A percentile compares a stretch with the other conserved stretches of the same genome.
Conservation (phyloP, 2,797 vertebrate genomes). For the Typhlichthys eigenmanni region DNA sequence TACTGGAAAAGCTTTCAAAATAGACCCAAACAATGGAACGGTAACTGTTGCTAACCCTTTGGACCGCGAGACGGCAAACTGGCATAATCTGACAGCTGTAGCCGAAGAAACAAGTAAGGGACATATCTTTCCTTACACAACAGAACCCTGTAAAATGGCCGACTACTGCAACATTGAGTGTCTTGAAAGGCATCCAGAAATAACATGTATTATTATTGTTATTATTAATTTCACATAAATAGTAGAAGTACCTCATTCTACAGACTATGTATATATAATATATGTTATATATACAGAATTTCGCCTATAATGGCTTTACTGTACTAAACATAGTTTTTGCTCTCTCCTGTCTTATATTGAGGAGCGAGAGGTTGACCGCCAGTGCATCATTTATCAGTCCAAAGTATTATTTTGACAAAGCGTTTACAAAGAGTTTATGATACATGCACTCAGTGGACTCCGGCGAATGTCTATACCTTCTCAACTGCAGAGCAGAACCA, state of each 20-base stretch:
- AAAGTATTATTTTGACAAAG: conserved; percentile 55
- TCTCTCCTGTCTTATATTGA: conserved; percentile 7
- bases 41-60: conserved; percentile 78
- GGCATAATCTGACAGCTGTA: conserved; percentile 88
- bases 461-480: conserved; percentile 59
- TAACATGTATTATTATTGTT: too few relatives aligned
- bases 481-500: conserved; percentile 77
- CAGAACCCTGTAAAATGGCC: neutral
- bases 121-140: conserved; percentile 11
- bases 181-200: neutral
- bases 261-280: neutral
- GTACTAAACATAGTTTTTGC: conserved; percentile 5
- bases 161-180: conserved; percentile 1
- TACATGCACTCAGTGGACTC: conserved; percentile 56
- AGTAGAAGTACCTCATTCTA: too few relatives aligned
- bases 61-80: conserved; percentile 85
- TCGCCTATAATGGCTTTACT: neutral
- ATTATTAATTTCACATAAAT: too few relatives aligned
- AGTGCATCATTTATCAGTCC: conserved; percentile 47
- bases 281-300: neutral
- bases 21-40: conserved; percentile 86
- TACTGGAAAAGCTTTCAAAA: conserved; percentile 78
- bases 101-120: conserved; percentile 90
- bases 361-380: conserved; percentile 13
- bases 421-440: conserved; percentile 61